Evolutionary conservation across 2,113 vertebrate species (phyloP).

Genomic region (Labeo catla): DNA sequence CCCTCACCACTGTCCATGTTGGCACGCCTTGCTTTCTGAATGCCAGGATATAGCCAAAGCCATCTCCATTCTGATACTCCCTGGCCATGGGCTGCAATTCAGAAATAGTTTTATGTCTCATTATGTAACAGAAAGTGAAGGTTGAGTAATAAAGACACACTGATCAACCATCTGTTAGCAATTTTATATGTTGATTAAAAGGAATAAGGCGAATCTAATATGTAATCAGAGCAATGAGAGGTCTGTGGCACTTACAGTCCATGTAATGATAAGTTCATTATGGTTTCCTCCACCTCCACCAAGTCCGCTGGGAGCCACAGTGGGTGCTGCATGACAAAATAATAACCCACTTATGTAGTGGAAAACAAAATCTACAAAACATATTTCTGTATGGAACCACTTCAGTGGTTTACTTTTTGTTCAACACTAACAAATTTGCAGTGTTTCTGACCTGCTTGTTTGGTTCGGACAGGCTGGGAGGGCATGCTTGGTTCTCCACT

Average conservation of each 20-base stretch:
- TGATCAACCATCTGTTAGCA: neutral
- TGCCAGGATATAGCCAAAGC: slow-evolving; percentile 90
- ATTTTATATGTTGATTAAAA: neutral
- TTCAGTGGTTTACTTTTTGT: neutral
- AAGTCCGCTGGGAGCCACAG: slow-evolving; percentile 93
- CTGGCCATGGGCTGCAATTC: slow-evolving; percentile 81
- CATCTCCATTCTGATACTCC: slow-evolving; percentile 95
- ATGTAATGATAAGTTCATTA: slow-evolving; percentile 90
- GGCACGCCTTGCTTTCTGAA: slow-evolving; percentile 82
- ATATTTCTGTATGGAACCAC: neutral
- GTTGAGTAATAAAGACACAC: neutral
- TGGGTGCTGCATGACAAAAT: slow-evolving; percentile 80
- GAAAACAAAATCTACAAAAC: neutral
- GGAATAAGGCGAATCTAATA: neutral
- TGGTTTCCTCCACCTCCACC: slow-evolving; percentile 91
- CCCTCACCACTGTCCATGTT: slow-evolving; percentile 76
- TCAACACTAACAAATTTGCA: neutral
- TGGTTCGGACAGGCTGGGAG: slow-evolving; percentile 86
- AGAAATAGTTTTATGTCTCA: neutral
- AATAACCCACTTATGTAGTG: neutral
- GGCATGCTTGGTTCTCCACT: slow-evolving; percentile 90
- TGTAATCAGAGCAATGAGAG: neutral
- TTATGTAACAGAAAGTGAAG: neutral
- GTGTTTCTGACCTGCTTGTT: slow-evolving; percentile 85
- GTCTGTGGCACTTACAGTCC: slow-evolving; percentile 83